Evolutionary conservation across 2,888 invertebrate species (phyloP).

Genomic region (Neoscelio sp.): DNA sequence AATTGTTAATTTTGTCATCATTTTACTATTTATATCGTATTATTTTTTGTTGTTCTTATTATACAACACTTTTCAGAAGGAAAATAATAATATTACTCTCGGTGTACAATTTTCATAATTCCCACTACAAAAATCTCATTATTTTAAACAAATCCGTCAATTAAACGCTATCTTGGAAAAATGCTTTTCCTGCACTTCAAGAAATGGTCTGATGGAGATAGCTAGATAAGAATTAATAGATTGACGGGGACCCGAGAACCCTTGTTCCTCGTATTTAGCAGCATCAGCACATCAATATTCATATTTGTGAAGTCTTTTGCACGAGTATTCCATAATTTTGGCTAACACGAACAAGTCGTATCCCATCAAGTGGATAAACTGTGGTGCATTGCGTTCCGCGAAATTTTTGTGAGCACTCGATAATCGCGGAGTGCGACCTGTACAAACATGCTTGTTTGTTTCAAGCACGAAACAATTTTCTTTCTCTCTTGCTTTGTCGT

Average conservation of each 20-base stretch:
- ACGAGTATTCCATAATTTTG: constrained; percentile 50
- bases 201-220: constrained; percentile 56
- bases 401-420: constrained; percentile 61
- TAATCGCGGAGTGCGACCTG: constrained; percentile 18
- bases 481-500: constrained; percentile 6
- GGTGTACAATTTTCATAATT: no score
- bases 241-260: constrained; percentile 72
- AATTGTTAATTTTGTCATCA: no score
- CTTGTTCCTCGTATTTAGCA: constrained; percentile 77
- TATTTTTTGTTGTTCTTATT: no score
- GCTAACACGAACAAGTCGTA: constrained; percentile 52
- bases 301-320: constrained; percentile 71
- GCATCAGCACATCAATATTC: constrained; percentile 83
- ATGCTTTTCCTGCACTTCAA: constrained; percentile 48
- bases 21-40: no score
- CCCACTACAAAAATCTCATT: no score
- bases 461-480: constrained; percentile 37
- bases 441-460: constrained; percentile 53
- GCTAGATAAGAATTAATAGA: constrained; percentile 77
- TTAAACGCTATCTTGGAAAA: constrained; percentile 25
- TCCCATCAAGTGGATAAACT: constrained; percentile 38
- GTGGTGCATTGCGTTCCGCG: constrained; percentile 43
- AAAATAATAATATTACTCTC: no score
- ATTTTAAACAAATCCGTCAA: constrained; percentile 17
- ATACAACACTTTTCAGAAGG: no score